phyloP scores from a whole-genome alignment of 2,113 vertebrate genomes.

The Glaucomys volans region DNA sequence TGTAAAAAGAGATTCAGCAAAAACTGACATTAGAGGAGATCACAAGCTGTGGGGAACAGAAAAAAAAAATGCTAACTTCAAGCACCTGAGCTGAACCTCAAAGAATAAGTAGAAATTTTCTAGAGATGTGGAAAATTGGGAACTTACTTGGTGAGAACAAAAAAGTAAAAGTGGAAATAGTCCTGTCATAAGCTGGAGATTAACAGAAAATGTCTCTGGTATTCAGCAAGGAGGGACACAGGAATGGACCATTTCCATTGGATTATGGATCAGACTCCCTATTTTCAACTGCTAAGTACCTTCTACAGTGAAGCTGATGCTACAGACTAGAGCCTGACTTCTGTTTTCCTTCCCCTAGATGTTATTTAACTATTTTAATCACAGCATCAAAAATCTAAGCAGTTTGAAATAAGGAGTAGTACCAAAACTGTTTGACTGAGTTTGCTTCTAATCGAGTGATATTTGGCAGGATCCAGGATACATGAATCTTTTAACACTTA shows the following conservation, averaged over 20 bases:
- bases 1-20: background rate
- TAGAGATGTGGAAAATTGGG: background rate
- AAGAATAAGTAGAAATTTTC: background rate
- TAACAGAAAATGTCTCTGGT: background rate
- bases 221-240: background rate
- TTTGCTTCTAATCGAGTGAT: conserved; percentile 24
- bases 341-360: background rate
- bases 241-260: background rate
- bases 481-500: background rate
- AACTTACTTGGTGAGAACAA: background rate
- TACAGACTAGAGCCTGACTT: background rate
- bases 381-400: background rate
- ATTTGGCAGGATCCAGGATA: background rate
- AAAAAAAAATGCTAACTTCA: background rate
- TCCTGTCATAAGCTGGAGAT: background rate
- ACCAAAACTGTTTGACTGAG: background rate
- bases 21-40: background rate
- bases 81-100: background rate
- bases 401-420: background rate
- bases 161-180: background rate
- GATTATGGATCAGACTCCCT: background rate
- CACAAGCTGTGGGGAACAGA: background rate
- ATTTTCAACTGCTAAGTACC: background rate
- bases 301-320: background rate
- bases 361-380: background rate